A percentile compares a stretch with the other conserved stretches of the same genome.
These are phyloP conservation scores for Seriola aureovittata DNA, from an alignment of 2,113 vertebrate genomes.

Conservation along the genomic window DNA sequence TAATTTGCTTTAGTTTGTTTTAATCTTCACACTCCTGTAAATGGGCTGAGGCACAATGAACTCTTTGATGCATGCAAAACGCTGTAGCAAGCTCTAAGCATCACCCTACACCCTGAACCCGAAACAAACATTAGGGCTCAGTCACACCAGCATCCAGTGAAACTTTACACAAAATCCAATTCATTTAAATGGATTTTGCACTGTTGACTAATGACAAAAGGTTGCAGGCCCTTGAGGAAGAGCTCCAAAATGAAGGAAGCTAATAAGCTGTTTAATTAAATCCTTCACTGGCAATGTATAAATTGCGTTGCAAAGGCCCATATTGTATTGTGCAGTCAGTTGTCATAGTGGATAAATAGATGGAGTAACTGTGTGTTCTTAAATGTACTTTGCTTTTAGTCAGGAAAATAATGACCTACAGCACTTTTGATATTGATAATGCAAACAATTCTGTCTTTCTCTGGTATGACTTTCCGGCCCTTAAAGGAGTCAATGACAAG, in stretches of 20 bases:
- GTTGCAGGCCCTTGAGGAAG: not conserved
- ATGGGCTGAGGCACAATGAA: constrained; percentile 4
- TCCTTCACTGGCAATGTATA: not conserved
- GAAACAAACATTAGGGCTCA: not conserved
- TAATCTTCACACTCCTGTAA: not conserved
- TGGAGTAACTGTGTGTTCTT: no score
- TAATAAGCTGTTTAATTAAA: not conserved
- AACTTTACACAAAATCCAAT: not conserved
- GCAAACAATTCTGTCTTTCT: not conserved
- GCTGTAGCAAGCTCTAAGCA: not conserved
- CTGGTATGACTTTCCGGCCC: not conserved
- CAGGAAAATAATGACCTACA: not conserved
- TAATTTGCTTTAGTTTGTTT: not conserved
- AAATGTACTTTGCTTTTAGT: not conserved
- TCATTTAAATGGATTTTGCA: not conserved
- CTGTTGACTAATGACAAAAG: not conserved
- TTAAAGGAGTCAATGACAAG: not conserved
- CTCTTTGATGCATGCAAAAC: constrained; percentile 1
- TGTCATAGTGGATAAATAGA: not conserved
- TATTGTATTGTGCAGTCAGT: not conserved
- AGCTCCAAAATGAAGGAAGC: not conserved
- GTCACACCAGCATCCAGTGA: not conserved
- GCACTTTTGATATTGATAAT: not conserved
- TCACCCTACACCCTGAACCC: not conserved
- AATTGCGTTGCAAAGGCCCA: not conserved